Evolutionary conservation across 2,888 invertebrate species (phyloP).

Genomic region (Colletes collaris): DNA sequence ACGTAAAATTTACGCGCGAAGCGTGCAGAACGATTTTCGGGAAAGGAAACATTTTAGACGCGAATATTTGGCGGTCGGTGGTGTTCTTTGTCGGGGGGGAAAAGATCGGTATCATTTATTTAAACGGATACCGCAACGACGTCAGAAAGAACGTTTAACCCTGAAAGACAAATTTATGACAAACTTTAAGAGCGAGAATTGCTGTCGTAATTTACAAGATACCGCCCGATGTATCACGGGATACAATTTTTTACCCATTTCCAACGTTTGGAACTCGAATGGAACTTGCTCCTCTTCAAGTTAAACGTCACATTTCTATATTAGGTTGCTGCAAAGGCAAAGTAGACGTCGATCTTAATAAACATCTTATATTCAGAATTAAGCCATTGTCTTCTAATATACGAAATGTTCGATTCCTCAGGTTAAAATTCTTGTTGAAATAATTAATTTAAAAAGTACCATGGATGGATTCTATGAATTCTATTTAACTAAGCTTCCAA

Average conservation of each 20-base stretch:
- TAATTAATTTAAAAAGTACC: too few species aligned
- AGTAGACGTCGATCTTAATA: too few species aligned
- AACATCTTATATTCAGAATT: too few species aligned
- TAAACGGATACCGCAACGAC: neutral
- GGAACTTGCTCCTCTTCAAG: neutral
- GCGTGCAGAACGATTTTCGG: slow-evolving; percentile 1
- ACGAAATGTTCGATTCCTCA: too few species aligned
- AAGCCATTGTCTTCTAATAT: too few species aligned
- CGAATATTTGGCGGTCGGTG: neutral
- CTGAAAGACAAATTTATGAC: slow-evolving; percentile 32
- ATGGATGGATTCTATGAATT: too few species aligned
- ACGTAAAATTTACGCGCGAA: slow-evolving; percentile 40
- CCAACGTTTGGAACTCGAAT: neutral
- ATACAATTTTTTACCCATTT: neutral
- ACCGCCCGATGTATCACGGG: neutral
- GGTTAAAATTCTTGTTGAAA: too few species aligned
- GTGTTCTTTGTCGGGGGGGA: neutral
- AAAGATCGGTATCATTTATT: slow-evolving; percentile 10
- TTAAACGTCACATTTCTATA: too few species aligned
- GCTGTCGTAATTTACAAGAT: slow-evolving; percentile 1
- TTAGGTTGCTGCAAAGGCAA: too few species aligned
- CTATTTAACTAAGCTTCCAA: too few species aligned
- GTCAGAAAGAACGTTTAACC: neutral
- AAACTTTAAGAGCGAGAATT: slow-evolving; percentile 9
- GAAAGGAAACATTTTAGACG: slow-evolving; percentile 23